Base-by-base conservation (phyloP, 2,888 invertebrate genomes). In the Nycteola revayana region DNA sequence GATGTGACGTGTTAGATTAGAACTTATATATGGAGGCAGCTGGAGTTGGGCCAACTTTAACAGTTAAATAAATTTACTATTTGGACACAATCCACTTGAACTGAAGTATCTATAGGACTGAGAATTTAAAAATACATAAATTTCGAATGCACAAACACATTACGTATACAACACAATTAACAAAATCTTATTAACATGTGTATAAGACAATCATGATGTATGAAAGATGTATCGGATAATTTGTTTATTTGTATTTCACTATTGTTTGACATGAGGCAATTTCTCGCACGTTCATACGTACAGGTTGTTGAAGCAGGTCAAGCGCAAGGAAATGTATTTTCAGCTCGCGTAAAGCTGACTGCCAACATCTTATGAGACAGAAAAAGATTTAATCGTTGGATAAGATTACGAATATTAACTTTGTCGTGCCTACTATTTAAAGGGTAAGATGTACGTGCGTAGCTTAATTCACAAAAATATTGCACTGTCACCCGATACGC, bases 11-110 rank as follows among this genome's bases (percentile, higher is more conserved):
- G 24, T 51, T 42, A 68, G 66, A 75, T 69, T 67, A 71, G 65
- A 61, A 58, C 63, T 70, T 74, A 77, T 66, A 70, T 74, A 72
- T 64, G 69, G 67, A 72, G 62, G 49, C 56, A 45, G 51, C 67
- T 83, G 82, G 82, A 78, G 43, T 45, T 40, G 40, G 18, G 80
- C 82, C 81, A 82, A 78, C 46, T 53, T 57, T 52, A 62, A 55
- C 62, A 62, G 62, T 54, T 54, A 55, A 56, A 66, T 66, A 63
- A 61, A 66, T 60, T 59, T 55, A 52, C 57, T 60, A 63, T 54
- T 71, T 69, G 60, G 59, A 53, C 53, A 60, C 36, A 54, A 59
- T 48, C 54, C 51, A 49, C 44, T 42, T 8, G 44, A 36, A 45
- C 30, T 41, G 45, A n/a, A n/a, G 40, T 45, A 33, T 39, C 30